phyloP scores from a whole-genome alignment of 2,113 vertebrate species.

The cattle (Bos taurus) region DNA sequence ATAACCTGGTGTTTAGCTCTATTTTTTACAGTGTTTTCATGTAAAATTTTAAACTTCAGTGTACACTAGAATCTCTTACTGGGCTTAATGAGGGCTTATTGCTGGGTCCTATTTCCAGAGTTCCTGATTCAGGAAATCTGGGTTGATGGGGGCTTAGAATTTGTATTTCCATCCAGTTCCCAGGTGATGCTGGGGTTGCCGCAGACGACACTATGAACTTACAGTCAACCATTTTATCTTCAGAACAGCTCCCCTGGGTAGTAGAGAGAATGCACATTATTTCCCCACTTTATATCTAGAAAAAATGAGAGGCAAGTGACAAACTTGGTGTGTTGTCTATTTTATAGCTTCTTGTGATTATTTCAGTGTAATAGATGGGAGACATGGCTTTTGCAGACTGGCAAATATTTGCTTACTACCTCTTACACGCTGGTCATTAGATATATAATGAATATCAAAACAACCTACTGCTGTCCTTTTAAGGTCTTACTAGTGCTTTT shows the following conservation, averaged over 20 bases:
- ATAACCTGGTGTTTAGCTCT: neutral
- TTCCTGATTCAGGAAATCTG: neutral
- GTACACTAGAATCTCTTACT: neutral
- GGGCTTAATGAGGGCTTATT: neutral
- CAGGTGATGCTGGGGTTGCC: neutral
- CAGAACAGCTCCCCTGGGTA: neutral
- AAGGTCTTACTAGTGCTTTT: neutral
- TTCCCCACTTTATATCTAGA: neutral
- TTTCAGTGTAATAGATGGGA: neutral
- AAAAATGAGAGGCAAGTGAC: neutral
- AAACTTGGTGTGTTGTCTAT: neutral
- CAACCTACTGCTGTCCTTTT: neutral
- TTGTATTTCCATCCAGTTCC: neutral
- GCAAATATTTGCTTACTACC: neutral
- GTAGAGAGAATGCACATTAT: neutral
- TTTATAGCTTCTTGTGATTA: neutral
- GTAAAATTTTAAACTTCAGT: neutral
- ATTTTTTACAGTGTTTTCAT: neutral
- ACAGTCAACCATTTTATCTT: neutral
- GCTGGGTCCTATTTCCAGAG: neutral
- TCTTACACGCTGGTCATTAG: neutral
- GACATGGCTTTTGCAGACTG: neutral
- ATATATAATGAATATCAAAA: neutral
- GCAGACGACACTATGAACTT: neutral
- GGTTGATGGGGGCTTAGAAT: neutral